phyloP scores from a whole-genome alignment of 2,113 vertebrate genomes.

The Triplophysa dalaica region DNA sequence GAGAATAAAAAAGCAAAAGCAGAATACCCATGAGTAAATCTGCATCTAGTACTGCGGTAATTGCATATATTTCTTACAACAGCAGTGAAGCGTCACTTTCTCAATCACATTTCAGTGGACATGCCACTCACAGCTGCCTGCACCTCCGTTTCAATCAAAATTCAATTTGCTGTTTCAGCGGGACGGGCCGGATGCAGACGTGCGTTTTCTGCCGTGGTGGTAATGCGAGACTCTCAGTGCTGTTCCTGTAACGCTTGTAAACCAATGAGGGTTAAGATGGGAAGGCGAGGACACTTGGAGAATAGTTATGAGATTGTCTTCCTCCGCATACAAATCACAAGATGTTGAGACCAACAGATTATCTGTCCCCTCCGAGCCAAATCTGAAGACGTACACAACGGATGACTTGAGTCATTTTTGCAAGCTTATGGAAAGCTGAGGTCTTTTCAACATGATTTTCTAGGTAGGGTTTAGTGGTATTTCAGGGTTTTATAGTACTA shows the following conservation, averaged over 20 bases:
- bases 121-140: constrained; percentile 34
- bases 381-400: not conserved
- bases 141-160: constrained; percentile 35
- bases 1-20: not conserved
- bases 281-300: not conserved
- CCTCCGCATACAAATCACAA: constrained; percentile 39
- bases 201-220: not conserved
- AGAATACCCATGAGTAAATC: not conserved
- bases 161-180: constrained; percentile 42
- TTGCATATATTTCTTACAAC: not conserved
- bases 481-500: not conserved
- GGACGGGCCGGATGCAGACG: constrained; percentile 10
- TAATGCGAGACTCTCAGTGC: constrained; percentile 12
- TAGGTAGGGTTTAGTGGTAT: not conserved
- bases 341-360: not conserved
- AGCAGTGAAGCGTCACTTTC: not conserved
- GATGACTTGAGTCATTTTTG: constrained; percentile 6
- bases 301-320: constrained; percentile 36
- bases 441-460: not conserved
- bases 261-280: not conserved
- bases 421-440: not conserved
- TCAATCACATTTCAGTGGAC: not conserved
- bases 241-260: constrained; percentile 1
- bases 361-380: constrained; percentile 14
- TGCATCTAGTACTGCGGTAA: not conserved